A percentile compares a stretch with the other conserved stretches of the same genome.
Conservation (phyloP, 1,140 invertebrate species). For the Pogonomyrmex californicus region DNA sequence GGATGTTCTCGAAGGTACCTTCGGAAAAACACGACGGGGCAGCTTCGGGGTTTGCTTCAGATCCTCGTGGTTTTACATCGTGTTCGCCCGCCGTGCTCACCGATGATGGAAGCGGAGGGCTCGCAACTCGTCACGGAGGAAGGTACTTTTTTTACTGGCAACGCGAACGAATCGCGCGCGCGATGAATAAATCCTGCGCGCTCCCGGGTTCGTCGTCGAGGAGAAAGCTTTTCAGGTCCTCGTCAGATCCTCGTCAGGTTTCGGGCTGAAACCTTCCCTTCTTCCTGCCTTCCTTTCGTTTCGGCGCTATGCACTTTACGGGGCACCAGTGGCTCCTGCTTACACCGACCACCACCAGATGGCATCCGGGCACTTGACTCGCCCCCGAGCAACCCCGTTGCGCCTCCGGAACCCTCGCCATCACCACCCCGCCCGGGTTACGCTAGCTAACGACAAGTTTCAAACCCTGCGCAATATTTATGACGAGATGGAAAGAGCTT, state of each 20-base stretch:
- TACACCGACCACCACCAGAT: slow-evolving; percentile 79
- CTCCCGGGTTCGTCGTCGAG: slow-evolving; percentile 5
- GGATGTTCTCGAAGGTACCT: background rate
- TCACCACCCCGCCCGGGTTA: slow-evolving; percentile 77
- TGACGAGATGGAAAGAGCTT: background rate
- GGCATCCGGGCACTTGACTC: slow-evolving; percentile 70
- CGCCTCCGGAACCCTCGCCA: slow-evolving; percentile 72
- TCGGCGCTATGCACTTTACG: slow-evolving; percentile 83
- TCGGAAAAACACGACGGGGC: background rate
- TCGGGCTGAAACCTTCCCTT: slow-evolving; percentile 64
- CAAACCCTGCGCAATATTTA: slow-evolving; percentile 38
- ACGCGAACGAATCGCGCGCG: slow-evolving; percentile 21
- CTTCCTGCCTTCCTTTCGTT: slow-evolving; percentile 74
- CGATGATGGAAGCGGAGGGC: slow-evolving; percentile 38
- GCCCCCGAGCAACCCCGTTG: slow-evolving; percentile 73
- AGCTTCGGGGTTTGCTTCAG: background rate
- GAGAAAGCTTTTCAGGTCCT: slow-evolving; percentile 54
- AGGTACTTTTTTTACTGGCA: slow-evolving; percentile 45
- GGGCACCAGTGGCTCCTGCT: slow-evolving; percentile 80
- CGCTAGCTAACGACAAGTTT: slow-evolving; percentile 51
- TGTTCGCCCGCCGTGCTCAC: slow-evolving; percentile 25
- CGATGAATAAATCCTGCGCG: background rate
- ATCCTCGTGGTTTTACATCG: slow-evolving; percentile 32
- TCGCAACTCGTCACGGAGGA: slow-evolving; percentile 29
- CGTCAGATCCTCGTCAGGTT: too few species aligned